These are phyloP conservation scores for Lucifuga dentata DNA, from an alignment of 2,113 vertebrate genomes.

Conservation along the genomic window DNA sequence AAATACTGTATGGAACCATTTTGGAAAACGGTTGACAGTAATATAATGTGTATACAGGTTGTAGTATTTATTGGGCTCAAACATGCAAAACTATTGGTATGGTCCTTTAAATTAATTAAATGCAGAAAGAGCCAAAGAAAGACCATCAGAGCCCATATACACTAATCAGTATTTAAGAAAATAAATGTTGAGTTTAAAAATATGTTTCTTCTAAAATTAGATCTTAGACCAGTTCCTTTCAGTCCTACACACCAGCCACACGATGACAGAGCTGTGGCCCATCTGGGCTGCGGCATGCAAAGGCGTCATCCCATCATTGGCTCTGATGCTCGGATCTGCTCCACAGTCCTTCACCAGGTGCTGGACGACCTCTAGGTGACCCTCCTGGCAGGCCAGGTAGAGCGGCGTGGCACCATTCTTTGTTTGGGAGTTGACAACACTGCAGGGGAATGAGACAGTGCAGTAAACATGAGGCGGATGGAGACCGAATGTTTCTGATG, in stretches of 20 bases:
- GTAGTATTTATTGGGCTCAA: no score
- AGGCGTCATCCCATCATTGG: constrained; percentile 95
- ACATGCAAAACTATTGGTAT: no score
- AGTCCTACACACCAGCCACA: constrained; percentile 91
- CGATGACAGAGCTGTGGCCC: constrained; percentile 95
- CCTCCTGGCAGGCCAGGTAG: constrained; percentile 99
- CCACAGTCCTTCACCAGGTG: constrained; percentile 94
- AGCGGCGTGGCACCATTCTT: constrained; percentile 98
- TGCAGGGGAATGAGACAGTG: constrained; percentile 66
- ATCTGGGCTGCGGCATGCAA: constrained; percentile 97
- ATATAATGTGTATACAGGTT: no score
- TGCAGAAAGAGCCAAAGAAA: no score
- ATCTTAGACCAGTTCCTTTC: neutral
- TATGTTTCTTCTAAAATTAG: no score
- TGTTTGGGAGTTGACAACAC: constrained; percentile 93
- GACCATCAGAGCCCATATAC: no score
- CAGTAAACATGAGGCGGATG: constrained; percentile 6
- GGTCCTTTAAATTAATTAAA: no score
- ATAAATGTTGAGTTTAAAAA: no score
- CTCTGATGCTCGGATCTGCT: constrained; percentile 87
- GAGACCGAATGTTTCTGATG: no score
- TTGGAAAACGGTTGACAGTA: no score
- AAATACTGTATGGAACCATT: no score
- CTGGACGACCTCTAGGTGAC: constrained; percentile 95
- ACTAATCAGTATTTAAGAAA: no score